Evolutionary conservation across 1,140 invertebrate species (phyloP), one percentile per base, ranked within the genome.

Genomic region (Apis cerana): DNA sequence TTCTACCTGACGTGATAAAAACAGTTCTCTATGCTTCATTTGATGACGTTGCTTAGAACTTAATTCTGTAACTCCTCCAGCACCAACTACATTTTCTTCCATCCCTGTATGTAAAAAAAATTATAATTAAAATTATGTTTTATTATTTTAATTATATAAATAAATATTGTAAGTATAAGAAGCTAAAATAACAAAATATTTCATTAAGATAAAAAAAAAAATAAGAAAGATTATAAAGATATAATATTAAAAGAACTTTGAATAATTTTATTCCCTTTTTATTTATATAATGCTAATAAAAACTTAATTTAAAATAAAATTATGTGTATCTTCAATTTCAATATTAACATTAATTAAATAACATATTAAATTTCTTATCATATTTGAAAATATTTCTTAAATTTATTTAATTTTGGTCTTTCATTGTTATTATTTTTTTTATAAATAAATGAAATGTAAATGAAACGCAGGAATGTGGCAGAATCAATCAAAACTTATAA

Each of bases 1-100:
- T 95, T 99, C 99, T 82, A 99, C 97, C 95, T 99, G 98, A 86
- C 99, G 96, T 13, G 99, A 99, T 67, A 99, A 95, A 95, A 99
- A 99, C 87, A 99, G 95, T 95, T 99, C 99, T 89, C 99, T 96
- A 92, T 99, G 99, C 93, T 99, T 99, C 92, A 99, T 96, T 94
- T 98, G 98, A 94, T 99, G 98, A 88, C 97, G 96, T 93, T 98
- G 97, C 92, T 98, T 97, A 77, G 95, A 90, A 93, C 94, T 94
- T 52, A 97, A 91, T 72, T 94, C 93, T 50, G 91, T 90, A 81
- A 96, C 95, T 70, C 95, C 95, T 88, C 95, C 95, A 52, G 90
- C 91, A 79, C 90, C 91, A 10, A 90, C 90, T 7, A 90, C 91
- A 54, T 94, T 94, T 90, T 95, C 95, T 74, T 95, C 95, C 85